Evolutionary conservation across 2,797 vertebrate genomes (phyloP).

Genomic region (Meriones psammophilus): DNA sequence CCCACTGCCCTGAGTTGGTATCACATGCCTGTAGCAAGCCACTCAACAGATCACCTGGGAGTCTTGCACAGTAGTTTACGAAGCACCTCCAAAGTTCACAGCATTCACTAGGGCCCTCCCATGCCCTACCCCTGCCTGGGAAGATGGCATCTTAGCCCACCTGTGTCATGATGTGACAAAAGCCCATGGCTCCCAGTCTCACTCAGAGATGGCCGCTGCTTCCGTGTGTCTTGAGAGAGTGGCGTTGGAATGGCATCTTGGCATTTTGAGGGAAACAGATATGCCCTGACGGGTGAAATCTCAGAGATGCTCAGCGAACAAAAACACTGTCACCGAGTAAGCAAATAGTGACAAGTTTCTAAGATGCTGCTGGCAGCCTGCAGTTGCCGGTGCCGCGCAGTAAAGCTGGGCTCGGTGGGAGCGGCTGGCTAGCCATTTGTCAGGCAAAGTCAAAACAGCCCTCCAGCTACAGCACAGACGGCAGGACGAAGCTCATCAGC

Average conservation of each 20-base stretch:
- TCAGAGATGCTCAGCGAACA: constrained; percentile 76
- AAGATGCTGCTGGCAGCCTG: constrained; percentile 81
- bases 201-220: neutral
- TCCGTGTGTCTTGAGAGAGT: constrained; percentile 16
- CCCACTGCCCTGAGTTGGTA: neutral
- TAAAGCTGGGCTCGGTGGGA: constrained; percentile 78
- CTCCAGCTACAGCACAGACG: constrained; percentile 82
- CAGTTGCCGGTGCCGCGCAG: constrained; percentile 72
- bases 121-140: neutral
- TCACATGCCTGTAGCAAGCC: neutral
- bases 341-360: constrained; percentile 82
- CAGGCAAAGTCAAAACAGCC: constrained; percentile 84
- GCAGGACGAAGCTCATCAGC: constrained; percentile 80
- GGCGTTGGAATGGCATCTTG: constrained; percentile 68
- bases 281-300: constrained; percentile 74
- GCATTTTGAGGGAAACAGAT: constrained; percentile 74
- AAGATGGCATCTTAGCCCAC: neutral
- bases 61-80: neutral
- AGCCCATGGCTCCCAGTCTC: neutral
- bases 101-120: neutral
- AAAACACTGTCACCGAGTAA: constrained; percentile 82
- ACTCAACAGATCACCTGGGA: neutral
- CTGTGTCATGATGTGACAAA: neutral
- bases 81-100: neutral
- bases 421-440: constrained; percentile 84